Evolutionary conservation across 2,797 vertebrate species (phyloP), one percentile per base, ranked within the genome.

Genomic region (Telmatherina bonti): DNA sequence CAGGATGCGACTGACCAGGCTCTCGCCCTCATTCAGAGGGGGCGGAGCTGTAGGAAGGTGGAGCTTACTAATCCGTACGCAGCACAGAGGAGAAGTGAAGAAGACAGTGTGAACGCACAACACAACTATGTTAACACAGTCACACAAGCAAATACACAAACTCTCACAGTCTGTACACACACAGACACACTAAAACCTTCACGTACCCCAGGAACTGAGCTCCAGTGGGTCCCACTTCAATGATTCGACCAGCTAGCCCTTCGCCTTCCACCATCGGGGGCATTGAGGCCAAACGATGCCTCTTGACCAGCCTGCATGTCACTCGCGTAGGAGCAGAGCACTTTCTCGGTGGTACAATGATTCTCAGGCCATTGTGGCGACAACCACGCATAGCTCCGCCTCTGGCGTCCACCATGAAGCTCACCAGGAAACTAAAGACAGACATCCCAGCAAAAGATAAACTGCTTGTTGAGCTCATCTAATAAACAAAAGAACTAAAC

Each of bases 1-100:
- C 93, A 99, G 96, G 94, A 99, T 99, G 94, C 97, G 96, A 95
- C 97, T 99, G 96, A 99, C 97, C 96, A 99, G 95, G 92, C 97
- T 99, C 96, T 99, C 97, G 90, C 97, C 97, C 96, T 99, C 97
- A 95, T 99, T 99, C 94, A 99, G 96, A 96, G 97, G 97, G 95
- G 97, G 97, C 90, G 97, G 97, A 95, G 97, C 97, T 89, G 97
- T 96, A 93, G 97, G 97, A 90, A 99, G 97, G 95, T 99, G 98
- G 89, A 99, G 97, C 95, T 99, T 99, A 98, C 98, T 99, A 96
- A 96, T 95, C 93, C 94, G 53, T 89, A 87, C 52, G 94, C 93
- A 94, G 93, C 92, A 93, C 79, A 88, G 78, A 89, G 58, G 76
- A 52, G 85, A 79, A 89, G 86, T 65, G 83, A 79, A 93, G 86